Percentiles rank a stretch among this genome's conserved stretches.
Conservation (phyloP, 2,888 invertebrate species). For the Plemyria rubiginata region DNA sequence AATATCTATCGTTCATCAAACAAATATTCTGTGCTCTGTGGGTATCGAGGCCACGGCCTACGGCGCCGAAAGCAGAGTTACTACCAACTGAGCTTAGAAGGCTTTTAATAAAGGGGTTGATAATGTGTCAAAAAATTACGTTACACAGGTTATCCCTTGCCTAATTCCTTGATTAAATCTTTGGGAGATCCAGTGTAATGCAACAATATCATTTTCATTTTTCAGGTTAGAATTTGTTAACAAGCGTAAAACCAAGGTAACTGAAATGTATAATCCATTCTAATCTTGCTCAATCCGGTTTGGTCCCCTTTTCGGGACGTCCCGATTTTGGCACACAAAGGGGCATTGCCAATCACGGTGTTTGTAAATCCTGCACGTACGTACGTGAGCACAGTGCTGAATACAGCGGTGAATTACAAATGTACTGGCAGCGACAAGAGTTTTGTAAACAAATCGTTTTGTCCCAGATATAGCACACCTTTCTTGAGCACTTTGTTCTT, state of each 20-base stretch:
- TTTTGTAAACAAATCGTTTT: conserved; percentile 19
- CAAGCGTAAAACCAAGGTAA: conserved; percentile 22
- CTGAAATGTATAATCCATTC: conserved; percentile 34
- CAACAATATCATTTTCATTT: too few species aligned
- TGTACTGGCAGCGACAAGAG: conserved; percentile 23
- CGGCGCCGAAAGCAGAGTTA: too few species aligned
- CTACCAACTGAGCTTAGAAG: too few species aligned
- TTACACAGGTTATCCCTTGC: too few species aligned
- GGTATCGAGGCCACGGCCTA: too few species aligned
- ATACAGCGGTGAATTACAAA: conserved; percentile 32
- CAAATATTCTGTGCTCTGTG: too few species aligned
- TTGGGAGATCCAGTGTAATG: neutral
- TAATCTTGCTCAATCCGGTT: conserved; percentile 34
- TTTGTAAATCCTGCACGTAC: conserved; percentile 50
- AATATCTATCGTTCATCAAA: too few species aligned
- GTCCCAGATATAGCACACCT: conserved; percentile 11
- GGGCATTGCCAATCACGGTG: conserved; percentile 45
- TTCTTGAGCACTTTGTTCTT: neutral
- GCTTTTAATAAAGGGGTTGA: too few species aligned
- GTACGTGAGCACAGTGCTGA: conserved; percentile 37
- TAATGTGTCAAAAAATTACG: too few species aligned
- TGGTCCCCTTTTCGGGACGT: conserved; percentile 31
- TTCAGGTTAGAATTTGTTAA: conserved; percentile 27
- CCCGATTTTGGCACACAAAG: conserved; percentile 36
- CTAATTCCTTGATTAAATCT: too few species aligned